Conservation (phyloP, 1,140 invertebrate genomes). For the Lineus longissimus region DNA sequence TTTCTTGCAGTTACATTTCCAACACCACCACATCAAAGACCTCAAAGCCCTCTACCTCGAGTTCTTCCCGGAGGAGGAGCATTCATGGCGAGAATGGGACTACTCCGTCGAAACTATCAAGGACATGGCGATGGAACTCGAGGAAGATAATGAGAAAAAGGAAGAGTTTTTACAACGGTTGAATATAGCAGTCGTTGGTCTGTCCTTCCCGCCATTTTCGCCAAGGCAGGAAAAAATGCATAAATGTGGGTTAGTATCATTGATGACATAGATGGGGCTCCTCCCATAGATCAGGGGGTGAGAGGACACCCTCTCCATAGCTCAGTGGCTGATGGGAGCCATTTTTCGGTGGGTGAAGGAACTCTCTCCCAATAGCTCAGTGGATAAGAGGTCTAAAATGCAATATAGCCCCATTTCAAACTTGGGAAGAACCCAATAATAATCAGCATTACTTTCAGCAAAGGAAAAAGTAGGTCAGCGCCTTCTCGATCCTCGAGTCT, state of each 20-base stretch:
- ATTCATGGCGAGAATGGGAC: conserved; percentile 36
- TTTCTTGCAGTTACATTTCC: conserved; percentile 32
- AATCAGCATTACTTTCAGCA: too few relatives aligned
- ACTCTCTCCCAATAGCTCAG: too few relatives aligned
- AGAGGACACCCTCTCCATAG: too few relatives aligned
- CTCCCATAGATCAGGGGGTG: too few relatives aligned
- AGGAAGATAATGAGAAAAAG: conserved; percentile 45
- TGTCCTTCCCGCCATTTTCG: conserved; percentile 34
- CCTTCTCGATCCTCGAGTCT: too few relatives aligned
- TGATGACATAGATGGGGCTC: too few relatives aligned
- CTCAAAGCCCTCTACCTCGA: conserved; percentile 40
- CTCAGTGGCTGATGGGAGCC: too few relatives aligned
- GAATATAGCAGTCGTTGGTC: conserved; percentile 30
- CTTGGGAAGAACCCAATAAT: too few relatives aligned
- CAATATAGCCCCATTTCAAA: too few relatives aligned
- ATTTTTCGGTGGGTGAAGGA: too few relatives aligned
- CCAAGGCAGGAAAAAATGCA: conserved; percentile 35
- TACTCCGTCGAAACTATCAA: conserved; percentile 29
- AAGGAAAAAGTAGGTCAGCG: too few relatives aligned
- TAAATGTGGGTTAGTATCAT: conserved; percentile 34
- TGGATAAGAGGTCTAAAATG: too few relatives aligned
- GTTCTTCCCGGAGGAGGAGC: conserved; percentile 32
- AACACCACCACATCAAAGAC: conserved; percentile 33
- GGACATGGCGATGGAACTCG: conserved; percentile 35
- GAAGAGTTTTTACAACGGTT: conserved; percentile 38